These are phyloP conservation scores for Alcis repandata DNA, from an alignment of 2,888 invertebrate species.

Conservation along the genomic window DNA sequence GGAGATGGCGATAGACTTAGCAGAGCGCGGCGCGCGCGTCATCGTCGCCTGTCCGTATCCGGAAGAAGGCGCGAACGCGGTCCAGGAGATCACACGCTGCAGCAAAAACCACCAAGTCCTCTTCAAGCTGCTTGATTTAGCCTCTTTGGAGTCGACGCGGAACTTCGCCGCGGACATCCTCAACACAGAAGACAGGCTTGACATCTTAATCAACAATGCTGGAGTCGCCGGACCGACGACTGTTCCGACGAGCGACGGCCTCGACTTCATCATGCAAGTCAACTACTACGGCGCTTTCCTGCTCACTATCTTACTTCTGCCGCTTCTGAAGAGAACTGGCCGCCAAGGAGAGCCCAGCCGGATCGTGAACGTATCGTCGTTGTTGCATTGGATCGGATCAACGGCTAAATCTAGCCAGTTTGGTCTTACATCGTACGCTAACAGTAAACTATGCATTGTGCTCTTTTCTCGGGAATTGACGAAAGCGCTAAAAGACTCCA, in stretches of 20 bases:
- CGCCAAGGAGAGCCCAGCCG: slow-evolving; percentile 87
- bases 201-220: slow-evolving; percentile 95
- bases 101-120: slow-evolving; percentile 89
- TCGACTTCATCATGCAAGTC: slow-evolving; percentile 95
- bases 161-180: slow-evolving; percentile 92
- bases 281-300: slow-evolving; percentile 97
- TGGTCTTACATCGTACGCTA: slow-evolving; percentile 75
- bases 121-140: slow-evolving; percentile 90
- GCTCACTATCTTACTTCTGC: slow-evolving; percentile 94
- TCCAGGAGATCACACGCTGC: slow-evolving; percentile 87
- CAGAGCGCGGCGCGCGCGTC: slow-evolving; percentile 65
- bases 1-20: slow-evolving; percentile 66
- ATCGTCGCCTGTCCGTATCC: slow-evolving; percentile 69
- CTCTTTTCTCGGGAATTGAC: slow-evolving; percentile 90
- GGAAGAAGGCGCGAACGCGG: slow-evolving; percentile 62
- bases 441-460: slow-evolving; percentile 90
- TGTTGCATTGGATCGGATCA: slow-evolving; percentile 88
- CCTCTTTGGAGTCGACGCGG: slow-evolving; percentile 90
- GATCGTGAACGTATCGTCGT: slow-evolving; percentile 91
- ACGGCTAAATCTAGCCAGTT: slow-evolving; percentile 80
- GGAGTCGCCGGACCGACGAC: slow-evolving; percentile 87
- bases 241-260: slow-evolving; percentile 89
- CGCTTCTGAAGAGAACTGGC: slow-evolving; percentile 84
- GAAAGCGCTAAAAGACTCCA: slow-evolving; percentile 86
- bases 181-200: slow-evolving; percentile 88